Percentiles rank a stretch among this genome's conserved stretches.
Conservation (phyloP, 2,113 vertebrate species). For the Beaufortia kweichowensis region DNA sequence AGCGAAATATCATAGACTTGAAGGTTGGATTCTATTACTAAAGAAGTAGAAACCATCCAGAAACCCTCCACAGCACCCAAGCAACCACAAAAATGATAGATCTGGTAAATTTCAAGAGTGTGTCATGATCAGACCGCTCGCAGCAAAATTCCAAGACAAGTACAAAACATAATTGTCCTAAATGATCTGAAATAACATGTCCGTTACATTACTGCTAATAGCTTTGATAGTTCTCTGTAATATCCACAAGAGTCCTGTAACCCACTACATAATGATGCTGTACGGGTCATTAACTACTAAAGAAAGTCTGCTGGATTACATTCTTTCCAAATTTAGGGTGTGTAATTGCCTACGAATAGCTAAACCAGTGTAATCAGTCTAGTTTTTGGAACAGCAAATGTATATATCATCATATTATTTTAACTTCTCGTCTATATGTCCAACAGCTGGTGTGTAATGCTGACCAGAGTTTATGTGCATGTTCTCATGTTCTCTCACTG, state of each 20-base stretch:
- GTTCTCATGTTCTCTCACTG: background rate
- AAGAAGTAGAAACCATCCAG: too few species aligned
- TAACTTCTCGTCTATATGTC: too few species aligned
- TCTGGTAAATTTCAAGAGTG: too few species aligned
- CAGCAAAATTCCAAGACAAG: background rate
- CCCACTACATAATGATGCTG: too few species aligned
- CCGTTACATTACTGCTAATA: background rate
- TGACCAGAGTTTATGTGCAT: background rate
- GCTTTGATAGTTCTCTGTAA: background rate
- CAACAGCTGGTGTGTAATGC: background rate
- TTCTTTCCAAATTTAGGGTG: too few species aligned
- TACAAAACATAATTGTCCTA: background rate
- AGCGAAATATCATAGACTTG: too few species aligned
- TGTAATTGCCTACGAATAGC: background rate
- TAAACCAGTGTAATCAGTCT: background rate
- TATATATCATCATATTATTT: too few species aligned
- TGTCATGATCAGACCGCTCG: background rate
- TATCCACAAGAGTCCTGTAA: background rate
- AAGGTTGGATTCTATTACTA: too few species aligned
- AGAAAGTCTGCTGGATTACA: too few species aligned
- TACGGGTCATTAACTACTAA: too few species aligned
- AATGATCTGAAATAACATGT: background rate
- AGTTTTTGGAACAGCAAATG: background rate
- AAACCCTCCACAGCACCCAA: too few species aligned
- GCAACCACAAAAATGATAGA: too few species aligned